Base-by-base conservation (phyloP, 2,113 vertebrate species). In the Melanostigma gelatinosum region DNA sequence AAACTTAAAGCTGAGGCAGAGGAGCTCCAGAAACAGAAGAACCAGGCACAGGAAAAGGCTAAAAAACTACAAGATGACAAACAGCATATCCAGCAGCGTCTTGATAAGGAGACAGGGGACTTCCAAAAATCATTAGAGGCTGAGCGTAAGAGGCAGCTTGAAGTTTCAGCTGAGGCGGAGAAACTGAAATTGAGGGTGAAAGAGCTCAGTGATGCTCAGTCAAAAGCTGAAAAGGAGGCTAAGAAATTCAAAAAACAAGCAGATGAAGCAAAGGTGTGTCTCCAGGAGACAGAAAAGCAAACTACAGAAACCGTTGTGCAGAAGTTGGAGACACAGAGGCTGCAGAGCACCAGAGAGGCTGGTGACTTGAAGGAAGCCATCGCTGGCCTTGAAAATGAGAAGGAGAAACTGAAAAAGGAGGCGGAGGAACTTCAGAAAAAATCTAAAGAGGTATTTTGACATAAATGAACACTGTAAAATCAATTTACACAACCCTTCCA, bases 71-170 rank as follows among this genome's bases (percentile, higher is more conserved):
- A 96, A 27, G 96, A 98, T 81, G 98, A 98, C 93, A 98, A 98
- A 85, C 93, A 97, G 29, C 95, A 96, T 90, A 98, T 99, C 94
- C 96, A 96, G 52, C 95, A 97, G 90, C 96, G 94, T 60, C 92
- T 99, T n/a, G 94, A 92, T 0, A 93, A 97, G 90, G 97, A 98
- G 91, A 96, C 97, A 0, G 94, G 97, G 86, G 97, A 94, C 64
- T 98, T 98, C 94, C 97, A 98, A 72, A 97, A 97, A 32, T 97
- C 95, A 0, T 82, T 99, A 64, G 96, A 99, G 84, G 96, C 93
- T 0, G 98, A 99, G 88, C 94, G 97, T 32, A 95, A 95, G 76
- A 93, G 96, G 77, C 97, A 99, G 88, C 93, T 95, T 34, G 96
- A 98, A 54, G 95, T 95, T 80, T 94, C 92, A 0, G 95, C 96